Conservation (phyloP, 2,888 invertebrate species). For the Tetropium fuscum region DNA sequence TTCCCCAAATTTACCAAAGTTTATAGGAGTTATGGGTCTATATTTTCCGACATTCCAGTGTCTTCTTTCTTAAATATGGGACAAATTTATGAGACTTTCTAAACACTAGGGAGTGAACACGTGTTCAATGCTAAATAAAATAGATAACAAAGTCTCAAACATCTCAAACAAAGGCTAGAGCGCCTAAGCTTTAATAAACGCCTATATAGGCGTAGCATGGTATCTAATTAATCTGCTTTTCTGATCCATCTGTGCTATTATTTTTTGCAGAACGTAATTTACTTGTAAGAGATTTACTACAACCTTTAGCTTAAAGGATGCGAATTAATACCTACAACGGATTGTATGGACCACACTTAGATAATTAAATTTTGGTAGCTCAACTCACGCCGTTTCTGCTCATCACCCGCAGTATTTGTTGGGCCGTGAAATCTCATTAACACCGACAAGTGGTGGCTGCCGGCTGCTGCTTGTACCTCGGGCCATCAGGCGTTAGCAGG, state of each 20-base stretch:
- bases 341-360: slow-evolving; percentile 17
- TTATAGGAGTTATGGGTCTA: background rate
- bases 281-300: background rate
- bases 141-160: too few relatives aligned
- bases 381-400: slow-evolving; percentile 24
- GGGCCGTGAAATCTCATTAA: slow-evolving; percentile 46
- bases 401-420: slow-evolving; percentile 41
- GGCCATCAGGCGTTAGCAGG: slow-evolving; percentile 16
- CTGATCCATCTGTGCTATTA: too few relatives aligned
- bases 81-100: background rate
- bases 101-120: slow-evolving; percentile 1
- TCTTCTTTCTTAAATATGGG: background rate
- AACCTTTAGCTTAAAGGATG: background rate
- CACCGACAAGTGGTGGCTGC: slow-evolving; percentile 29
- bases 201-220: too few relatives aligned
- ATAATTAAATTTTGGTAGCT: slow-evolving; percentile 24
- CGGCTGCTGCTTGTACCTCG: slow-evolving; percentile 13
- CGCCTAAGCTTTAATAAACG: too few relatives aligned
- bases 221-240: too few relatives aligned
- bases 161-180: too few relatives aligned
- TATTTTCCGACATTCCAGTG: background rate
- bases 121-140: background rate
- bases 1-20: background rate
- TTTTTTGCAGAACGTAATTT: too few relatives aligned
- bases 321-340: slow-evolving; percentile 9